Evolutionary conservation across 2,888 invertebrate species (phyloP).

Genomic region (Cosmorhoe ocellata): DNA sequence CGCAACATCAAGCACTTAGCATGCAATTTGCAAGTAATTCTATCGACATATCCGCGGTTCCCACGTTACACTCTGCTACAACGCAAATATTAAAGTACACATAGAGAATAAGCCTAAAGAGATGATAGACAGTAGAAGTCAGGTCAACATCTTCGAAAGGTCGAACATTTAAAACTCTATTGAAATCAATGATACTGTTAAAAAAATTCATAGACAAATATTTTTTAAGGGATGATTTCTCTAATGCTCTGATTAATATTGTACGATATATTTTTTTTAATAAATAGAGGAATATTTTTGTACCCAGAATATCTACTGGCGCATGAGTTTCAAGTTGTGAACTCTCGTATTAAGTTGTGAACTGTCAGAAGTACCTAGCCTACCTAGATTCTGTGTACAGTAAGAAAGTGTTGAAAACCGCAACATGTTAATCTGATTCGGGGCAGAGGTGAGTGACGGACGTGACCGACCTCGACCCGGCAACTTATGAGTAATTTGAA

Average conservation of each 20-base stretch:
- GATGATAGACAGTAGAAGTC: no score
- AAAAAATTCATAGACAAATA: no score
- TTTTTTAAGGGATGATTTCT: no score
- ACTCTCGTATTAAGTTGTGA: slow-evolving; percentile 9
- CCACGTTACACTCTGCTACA: slow-evolving; percentile 14
- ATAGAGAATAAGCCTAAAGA: no score
- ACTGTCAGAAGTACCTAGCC: slow-evolving; percentile 16
- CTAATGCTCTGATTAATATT: no score
- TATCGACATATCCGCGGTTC: slow-evolving; percentile 18
- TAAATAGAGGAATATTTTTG: no score
- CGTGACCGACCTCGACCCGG: slow-evolving; percentile 37
- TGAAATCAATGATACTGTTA: no score
- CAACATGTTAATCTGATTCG: slow-evolving; percentile 47
- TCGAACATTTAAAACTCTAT: no score
- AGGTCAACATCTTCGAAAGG: no score
- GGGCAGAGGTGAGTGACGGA: slow-evolving; percentile 46
- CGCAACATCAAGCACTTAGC: slow-evolving; percentile 14
- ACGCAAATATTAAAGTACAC: no score
- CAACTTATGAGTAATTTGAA: slow-evolving; percentile 20
- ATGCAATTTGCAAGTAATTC: slow-evolving; percentile 21
- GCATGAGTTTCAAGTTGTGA: not conserved
- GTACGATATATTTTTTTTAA: no score
- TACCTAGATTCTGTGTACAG: slow-evolving; percentile 28
- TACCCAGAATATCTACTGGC: no score
- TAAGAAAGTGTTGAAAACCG: slow-evolving; percentile 22